Conservation (phyloP, 2,797 vertebrate genomes). For the Sylvia borin region DNA sequence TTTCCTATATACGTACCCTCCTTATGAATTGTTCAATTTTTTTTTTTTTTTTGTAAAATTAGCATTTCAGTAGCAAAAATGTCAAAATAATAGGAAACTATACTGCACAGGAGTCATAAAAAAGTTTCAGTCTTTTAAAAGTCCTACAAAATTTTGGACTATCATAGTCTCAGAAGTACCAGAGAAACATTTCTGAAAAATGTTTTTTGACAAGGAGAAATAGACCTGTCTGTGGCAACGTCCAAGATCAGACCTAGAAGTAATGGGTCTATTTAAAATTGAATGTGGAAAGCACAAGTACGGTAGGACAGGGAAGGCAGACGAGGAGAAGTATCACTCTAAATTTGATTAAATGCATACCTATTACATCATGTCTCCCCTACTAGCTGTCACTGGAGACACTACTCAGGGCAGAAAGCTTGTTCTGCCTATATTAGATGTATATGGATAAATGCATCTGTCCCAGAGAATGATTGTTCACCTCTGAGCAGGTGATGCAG, state of each 20-base stretch:
- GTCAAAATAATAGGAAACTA: neutral
- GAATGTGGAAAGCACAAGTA: neutral
- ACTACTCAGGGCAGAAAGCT: neutral
- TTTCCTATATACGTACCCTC: neutral
- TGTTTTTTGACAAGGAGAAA: neutral
- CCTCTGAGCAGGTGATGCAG: neutral
- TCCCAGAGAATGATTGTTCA: neutral
- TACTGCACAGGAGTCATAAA: neutral
- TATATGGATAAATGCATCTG: neutral
- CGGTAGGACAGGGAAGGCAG: neutral
- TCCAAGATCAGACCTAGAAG: neutral
- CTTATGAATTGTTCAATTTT: neutral
- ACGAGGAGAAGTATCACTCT: neutral
- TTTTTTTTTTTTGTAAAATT: neutral
- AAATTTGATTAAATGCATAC: neutral
- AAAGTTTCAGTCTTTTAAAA: neutral
- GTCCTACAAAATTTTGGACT: neutral
- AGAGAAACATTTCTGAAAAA: neutral
- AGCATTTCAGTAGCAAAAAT: neutral
- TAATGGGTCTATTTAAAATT: neutral
- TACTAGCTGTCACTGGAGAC: neutral
- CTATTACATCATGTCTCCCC: neutral
- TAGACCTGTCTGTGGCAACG: neutral
- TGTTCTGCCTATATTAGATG: neutral
- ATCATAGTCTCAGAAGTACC: neutral